phyloP scores from a whole-genome alignment of 2,888 invertebrate genomes.

The Caenorhabditis auriculariae region DNA sequence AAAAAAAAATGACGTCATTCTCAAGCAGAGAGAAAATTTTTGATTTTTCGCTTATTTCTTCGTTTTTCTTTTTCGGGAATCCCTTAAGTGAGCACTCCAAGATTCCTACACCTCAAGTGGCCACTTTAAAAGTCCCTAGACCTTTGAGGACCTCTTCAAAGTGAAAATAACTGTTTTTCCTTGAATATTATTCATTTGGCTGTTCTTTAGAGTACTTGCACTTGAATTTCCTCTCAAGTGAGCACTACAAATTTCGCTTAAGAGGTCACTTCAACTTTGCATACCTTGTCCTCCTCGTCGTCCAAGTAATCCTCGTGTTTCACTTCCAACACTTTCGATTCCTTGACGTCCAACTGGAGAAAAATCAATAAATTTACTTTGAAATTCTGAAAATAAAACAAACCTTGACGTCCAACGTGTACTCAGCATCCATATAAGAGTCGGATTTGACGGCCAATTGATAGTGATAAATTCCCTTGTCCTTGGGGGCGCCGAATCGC shows the following conservation, averaged over 20 bases:
- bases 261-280: background rate
- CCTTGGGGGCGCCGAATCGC: slow-evolving; percentile 91
- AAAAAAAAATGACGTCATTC: too few species aligned
- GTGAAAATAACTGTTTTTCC: too few species aligned
- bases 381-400: slow-evolving; percentile 11
- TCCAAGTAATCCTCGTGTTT: slow-evolving; percentile 68
- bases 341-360: slow-evolving; percentile 85
- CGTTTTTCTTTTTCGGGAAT: too few species aligned
- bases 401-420: slow-evolving; percentile 86
- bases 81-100: too few species aligned
- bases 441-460: slow-evolving; percentile 89
- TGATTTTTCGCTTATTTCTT: too few species aligned
- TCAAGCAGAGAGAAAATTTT: too few species aligned
- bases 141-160: too few species aligned
- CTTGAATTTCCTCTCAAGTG: slow-evolving; percentile 1
- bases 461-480: slow-evolving; percentile 79
- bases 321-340: slow-evolving; percentile 73
- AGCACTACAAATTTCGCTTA: background rate
- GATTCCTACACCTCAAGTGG: too few species aligned
- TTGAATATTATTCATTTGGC: too few species aligned
- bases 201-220: too few species aligned
- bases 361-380: background rate
- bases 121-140: too few species aligned
- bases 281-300: slow-evolving; percentile 51
- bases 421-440: slow-evolving; percentile 95